Conservation (phyloP, 2,888 invertebrate genomes). For the Panopea generosa region DNA sequence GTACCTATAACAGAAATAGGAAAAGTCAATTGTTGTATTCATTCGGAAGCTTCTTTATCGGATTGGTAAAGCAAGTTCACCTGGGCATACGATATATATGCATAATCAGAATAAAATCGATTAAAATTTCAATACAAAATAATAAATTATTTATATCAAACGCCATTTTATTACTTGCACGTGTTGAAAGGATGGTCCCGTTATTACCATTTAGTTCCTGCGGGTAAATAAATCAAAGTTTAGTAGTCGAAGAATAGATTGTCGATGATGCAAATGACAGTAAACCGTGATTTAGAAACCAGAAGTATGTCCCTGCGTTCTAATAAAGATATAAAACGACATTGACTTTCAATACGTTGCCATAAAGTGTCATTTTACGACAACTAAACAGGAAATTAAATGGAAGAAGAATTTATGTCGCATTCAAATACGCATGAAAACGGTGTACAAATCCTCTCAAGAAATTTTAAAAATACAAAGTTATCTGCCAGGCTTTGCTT, state of each 20-base stretch:
- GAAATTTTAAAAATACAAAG: constrained; percentile 28
- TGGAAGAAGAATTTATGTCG: constrained; percentile 57
- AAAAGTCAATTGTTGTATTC: too few species aligned
- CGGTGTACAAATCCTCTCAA: constrained; percentile 34
- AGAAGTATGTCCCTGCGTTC: constrained; percentile 26
- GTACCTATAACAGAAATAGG: too few species aligned
- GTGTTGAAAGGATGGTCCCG: constrained; percentile 32
- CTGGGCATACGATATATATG: constrained; percentile 4
- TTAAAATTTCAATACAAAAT: constrained; percentile 5
- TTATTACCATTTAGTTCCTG: constrained; percentile 19
- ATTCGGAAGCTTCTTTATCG: neutral
- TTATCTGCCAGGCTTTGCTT: constrained; percentile 29
- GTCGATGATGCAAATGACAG: constrained; percentile 20
- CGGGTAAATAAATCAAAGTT: constrained; percentile 42
- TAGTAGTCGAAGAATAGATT: constrained; percentile 24
- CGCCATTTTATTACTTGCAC: constrained; percentile 33
- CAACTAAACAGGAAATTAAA: constrained; percentile 62
- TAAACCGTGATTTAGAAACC: constrained; percentile 37
- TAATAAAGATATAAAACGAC: constrained; percentile 15
- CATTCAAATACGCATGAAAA: constrained; percentile 49
- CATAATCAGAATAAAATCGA: constrained; percentile 9
- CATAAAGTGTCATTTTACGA: constrained; percentile 45
- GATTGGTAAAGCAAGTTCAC: neutral
- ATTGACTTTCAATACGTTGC: constrained; percentile 1
- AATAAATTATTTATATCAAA: constrained; percentile 10